Base-by-base conservation (phyloP, 2,113 vertebrate genomes). In the Gasterosteus aculeatus region DNA sequence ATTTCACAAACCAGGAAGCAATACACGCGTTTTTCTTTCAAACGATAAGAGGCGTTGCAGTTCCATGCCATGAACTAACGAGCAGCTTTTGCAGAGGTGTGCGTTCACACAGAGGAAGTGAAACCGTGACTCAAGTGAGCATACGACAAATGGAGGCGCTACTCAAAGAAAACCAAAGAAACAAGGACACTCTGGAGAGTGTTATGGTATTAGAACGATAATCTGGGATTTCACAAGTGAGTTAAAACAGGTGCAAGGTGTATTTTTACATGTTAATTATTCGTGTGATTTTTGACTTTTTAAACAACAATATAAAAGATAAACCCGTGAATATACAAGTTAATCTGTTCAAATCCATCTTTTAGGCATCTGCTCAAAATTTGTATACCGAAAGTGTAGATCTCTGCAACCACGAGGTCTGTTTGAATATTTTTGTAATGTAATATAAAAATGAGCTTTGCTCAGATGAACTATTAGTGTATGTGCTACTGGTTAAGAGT, bases 61-160 rank as follows among this genome's bases (percentile, higher is more conserved):
- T 16, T 60, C 42, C 12, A 72, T 8, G 29, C 46, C n/a, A 29
- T 39, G 47, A 61, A 46, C 7, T 70, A 58, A 70, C 29, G n/a
- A 61, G 19, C 33, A 39, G 42, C 42, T 38, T 59, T 38, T 22
- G 41, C 9, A 70, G 39, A 44, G 16, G 29, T 35, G 41, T 46
- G 22, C 44, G 53, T 31, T 42, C 51, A 29, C n/a, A 18, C n/a
- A 16, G 22, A 33, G 33, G 19, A 58, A 33, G 26, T 49, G 29
- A 22, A 60, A 10, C 44, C 10, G 31, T 19, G 10, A 56, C 51
- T 63, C 11, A 14, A 63, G 41, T 5, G 8, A 42, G 18, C 16
- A 33, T n/a, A 65, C 47, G 22, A 63, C 15, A 11, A 29, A 57
- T 53, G 2, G 12, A 29, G 11, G 15, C 9, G 26, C 15, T 11